These are phyloP conservation scores for Silurus meridionalis DNA, from an alignment of 2,113 vertebrate genomes.

Conservation along the genomic window DNA sequence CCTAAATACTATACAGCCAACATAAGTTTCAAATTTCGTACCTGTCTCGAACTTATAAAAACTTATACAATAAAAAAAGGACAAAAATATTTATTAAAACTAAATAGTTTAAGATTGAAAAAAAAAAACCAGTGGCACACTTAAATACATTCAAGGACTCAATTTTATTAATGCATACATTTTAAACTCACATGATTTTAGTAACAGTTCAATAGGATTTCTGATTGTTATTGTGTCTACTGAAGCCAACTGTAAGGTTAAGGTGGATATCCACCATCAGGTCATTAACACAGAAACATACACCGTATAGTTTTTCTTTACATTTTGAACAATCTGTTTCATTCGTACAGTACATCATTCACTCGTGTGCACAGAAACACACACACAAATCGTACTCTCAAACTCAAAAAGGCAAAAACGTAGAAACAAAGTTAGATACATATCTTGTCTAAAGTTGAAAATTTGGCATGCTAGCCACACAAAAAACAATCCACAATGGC, in stretches of 20 bases:
- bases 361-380: conserved; percentile 1
- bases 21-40: neutral
- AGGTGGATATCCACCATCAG: conserved; percentile 21
- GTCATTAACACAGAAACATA: conserved; percentile 20
- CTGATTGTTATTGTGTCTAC: conserved; percentile 31
- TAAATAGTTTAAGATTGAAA: neutral
- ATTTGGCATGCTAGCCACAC: conserved; percentile 53
- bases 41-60: neutral
- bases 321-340: neutral
- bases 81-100: too few relatives aligned
- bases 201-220: conserved; percentile 40
- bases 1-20: neutral
- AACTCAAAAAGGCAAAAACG: conserved; percentile 34
- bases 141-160: conserved; percentile 50
- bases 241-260: conserved; percentile 29
- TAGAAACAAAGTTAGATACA: conserved; percentile 22
- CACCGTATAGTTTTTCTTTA: conserved; percentile 1
- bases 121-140: neutral
- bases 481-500: conserved; percentile 41
- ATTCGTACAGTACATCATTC: neutral
- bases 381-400: neutral
- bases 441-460: conserved; percentile 24
- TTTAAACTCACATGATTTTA: conserved; percentile 51
- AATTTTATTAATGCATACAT: conserved; percentile 51
- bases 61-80: too few relatives aligned